phyloP scores from a whole-genome alignment of 2,113 vertebrate genomes.

The Martes martes region DNA sequence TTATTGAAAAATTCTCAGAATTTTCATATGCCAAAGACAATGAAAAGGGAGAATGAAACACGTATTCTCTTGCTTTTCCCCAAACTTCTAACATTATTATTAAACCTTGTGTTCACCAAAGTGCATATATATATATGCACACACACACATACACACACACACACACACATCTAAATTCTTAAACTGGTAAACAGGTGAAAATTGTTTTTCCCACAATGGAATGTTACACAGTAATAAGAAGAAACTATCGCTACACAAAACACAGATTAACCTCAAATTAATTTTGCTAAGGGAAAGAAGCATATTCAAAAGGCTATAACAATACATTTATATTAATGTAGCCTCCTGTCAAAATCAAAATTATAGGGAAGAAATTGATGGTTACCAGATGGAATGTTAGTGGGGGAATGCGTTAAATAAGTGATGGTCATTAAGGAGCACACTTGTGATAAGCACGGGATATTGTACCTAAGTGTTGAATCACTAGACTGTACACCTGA shows the following conservation, averaged over 20 bases:
- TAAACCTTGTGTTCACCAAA: neutral
- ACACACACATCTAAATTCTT: neutral
- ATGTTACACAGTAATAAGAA: neutral
- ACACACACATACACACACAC: no score
- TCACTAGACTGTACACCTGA: neutral
- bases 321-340: neutral
- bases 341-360: neutral
- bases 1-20: neutral
- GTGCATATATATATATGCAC: neutral
- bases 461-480: neutral
- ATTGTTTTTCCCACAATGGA: neutral
- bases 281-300: neutral
- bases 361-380: neutral
- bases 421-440: neutral
- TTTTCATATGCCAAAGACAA: neutral
- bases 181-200: neutral
- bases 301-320: neutral
- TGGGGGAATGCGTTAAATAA: neutral
- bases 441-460: neutral
- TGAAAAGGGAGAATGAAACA: neutral
- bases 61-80: accelerated
- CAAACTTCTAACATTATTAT: neutral
- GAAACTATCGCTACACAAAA: neutral
- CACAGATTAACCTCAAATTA: neutral
- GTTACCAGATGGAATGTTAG: neutral